Conservation (phyloP, 2,113 vertebrate genomes). For the Quiscalus mexicanus region DNA sequence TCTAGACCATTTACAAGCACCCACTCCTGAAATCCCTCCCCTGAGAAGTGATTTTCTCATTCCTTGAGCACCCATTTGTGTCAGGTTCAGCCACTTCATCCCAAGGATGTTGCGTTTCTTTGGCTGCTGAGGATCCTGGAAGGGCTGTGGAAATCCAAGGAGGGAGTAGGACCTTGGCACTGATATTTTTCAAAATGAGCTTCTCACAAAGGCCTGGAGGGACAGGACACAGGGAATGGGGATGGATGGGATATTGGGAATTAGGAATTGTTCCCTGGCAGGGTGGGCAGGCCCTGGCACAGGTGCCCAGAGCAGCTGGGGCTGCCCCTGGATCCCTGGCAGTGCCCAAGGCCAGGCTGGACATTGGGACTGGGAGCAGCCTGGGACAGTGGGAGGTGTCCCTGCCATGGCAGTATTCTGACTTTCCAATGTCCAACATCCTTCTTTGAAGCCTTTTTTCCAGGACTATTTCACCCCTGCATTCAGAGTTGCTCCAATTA, state of each 20-base stretch:
- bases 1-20: background rate
- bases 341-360: background rate
- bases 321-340: background rate
- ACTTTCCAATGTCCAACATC: background rate
- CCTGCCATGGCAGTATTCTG: background rate
- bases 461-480: background rate
- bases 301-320: background rate
- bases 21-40: background rate
- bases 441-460: background rate
- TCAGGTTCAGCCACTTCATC: background rate
- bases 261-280: background rate
- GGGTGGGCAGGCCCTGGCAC: background rate
- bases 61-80: background rate
- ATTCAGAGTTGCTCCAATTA: background rate
- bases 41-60: background rate
- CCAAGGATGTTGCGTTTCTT: background rate
- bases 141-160: background rate
- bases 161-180: background rate
- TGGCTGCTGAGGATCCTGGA: background rate
- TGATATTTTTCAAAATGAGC: background rate
- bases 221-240: background rate
- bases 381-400: fast-evolving
- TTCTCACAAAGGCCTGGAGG: background rate
- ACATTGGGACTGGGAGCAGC: background rate
- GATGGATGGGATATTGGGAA: background rate